Evolutionary conservation across 2,888 invertebrate species (phyloP).

Genomic region (Cetonia aurata): DNA sequence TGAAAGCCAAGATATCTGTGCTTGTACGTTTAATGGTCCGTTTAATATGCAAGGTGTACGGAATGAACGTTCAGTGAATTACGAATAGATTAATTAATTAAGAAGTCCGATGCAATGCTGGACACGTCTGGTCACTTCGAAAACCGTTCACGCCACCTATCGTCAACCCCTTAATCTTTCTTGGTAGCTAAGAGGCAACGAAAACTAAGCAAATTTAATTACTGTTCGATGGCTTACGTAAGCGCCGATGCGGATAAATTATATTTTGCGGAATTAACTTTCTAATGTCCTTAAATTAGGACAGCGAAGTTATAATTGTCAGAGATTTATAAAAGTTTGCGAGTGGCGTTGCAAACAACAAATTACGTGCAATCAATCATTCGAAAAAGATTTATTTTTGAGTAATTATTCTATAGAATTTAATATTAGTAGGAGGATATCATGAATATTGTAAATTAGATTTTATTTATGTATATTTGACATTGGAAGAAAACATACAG

Average conservation of each 20-base stretch:
- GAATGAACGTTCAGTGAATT: constrained; percentile 43
- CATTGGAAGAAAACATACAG: too few species aligned
- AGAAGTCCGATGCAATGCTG: constrained; percentile 50
- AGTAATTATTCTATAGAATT: too few species aligned
- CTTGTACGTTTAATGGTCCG: constrained; percentile 36
- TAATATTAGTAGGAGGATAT: too few species aligned
- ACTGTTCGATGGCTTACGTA: constrained; percentile 31
- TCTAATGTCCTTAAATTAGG: too few species aligned
- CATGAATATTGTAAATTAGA: too few species aligned
- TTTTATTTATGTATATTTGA: too few species aligned
- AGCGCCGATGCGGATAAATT: constrained; percentile 22
- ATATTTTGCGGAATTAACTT: constrained; percentile 14
- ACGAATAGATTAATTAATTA: constrained; percentile 55
- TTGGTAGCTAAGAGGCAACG: constrained; percentile 1
- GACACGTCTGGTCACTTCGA: constrained; percentile 56
- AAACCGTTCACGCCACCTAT: constrained; percentile 52
- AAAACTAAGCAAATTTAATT: constrained; percentile 37
- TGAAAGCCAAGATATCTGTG: constrained; percentile 22
- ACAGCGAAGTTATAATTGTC: too few species aligned
- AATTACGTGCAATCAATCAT: too few species aligned
- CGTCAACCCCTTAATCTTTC: constrained; percentile 47
- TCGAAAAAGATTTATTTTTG: too few species aligned
- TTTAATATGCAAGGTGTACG: constrained; percentile 42
- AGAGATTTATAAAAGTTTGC: too few species aligned
- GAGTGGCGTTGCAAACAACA: too few species aligned